Conservation (phyloP, 2,888 invertebrate species). For the Synergus gifuensis region DNA sequence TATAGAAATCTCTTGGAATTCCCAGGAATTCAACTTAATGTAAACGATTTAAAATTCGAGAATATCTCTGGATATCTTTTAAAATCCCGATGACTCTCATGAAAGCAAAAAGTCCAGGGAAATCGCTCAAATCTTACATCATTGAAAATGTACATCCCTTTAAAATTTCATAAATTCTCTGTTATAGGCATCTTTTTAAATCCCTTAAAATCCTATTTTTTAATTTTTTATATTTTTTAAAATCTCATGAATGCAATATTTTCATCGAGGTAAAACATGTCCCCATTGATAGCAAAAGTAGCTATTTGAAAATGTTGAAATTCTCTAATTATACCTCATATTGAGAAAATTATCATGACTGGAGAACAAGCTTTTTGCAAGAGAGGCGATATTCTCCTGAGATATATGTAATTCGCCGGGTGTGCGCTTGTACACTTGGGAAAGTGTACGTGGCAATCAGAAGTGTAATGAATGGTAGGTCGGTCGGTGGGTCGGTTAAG, state of each 20-base stretch:
- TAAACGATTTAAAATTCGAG: too few relatives aligned
- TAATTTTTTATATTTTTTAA: neutral
- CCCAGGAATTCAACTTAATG: too few relatives aligned
- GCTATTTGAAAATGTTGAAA: slow-evolving; percentile 18
- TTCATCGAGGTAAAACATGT: too few relatives aligned
- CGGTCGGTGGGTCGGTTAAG: slow-evolving; percentile 22
- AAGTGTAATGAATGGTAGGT: slow-evolving; percentile 28
- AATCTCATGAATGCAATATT: neutral
- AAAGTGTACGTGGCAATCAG: slow-evolving; percentile 23
- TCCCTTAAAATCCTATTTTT: neutral
- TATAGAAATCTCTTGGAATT: too few relatives aligned
- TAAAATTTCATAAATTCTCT: too few relatives aligned
- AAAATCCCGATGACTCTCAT: too few relatives aligned
- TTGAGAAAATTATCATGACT: slow-evolving; percentile 28
- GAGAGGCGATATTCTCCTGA: neutral
- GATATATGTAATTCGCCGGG: slow-evolving; percentile 16
- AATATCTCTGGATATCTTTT: too few relatives aligned
- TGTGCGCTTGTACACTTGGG: slow-evolving; percentile 12
- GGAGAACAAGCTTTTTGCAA: slow-evolving; percentile 27
- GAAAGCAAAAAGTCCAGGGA: too few relatives aligned
- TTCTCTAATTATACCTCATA: slow-evolving; percentile 20
- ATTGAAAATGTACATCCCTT: too few relatives aligned
- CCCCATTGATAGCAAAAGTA: neutral
- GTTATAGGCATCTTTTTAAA: too few relatives aligned
- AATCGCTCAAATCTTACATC: too few relatives aligned